Evolutionary conservation across 2,888 invertebrate genomes (phyloP).

Genomic region (Tipula lateralis): DNA sequence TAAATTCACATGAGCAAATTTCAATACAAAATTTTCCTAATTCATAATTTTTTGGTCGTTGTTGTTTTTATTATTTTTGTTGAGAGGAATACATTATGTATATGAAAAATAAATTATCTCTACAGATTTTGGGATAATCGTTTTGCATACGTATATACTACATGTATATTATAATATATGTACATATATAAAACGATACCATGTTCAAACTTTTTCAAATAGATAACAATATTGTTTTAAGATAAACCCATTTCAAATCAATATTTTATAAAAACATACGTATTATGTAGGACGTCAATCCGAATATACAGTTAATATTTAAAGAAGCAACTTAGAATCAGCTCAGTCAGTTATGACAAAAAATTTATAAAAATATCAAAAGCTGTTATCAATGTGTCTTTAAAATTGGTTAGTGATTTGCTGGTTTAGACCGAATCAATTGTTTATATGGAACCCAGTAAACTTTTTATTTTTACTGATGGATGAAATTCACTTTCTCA

Average conservation of each 20-base stretch:
- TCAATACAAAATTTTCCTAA: not conserved
- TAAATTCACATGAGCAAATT: not conserved
- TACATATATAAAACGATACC: not conserved
- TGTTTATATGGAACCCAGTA: no score
- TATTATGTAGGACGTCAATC: not conserved
- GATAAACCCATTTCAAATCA: not conserved
- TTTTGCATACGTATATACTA: no score
- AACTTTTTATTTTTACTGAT: no score
- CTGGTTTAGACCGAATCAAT: no score
- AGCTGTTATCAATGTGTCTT: no score
- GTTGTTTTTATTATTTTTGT: not conserved
- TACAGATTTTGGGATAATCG: not conserved
- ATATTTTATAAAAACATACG: not conserved
- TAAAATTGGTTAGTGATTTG: no score
- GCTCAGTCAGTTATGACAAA: no score
- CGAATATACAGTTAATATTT: not conserved
- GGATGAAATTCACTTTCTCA: no score
- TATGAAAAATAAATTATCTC: not conserved
- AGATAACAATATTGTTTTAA: not conserved
- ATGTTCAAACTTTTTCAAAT: not conserved
- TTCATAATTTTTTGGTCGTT: not conserved
- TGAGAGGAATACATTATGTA: not conserved
- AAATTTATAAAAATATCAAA: no score
- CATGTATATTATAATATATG: not conserved
- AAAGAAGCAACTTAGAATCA: no score